Evolutionary conservation across 1,140 invertebrate genomes (phyloP), one percentile per base, ranked within the genome.

Genomic region (Drosophila kohkoa): DNA sequence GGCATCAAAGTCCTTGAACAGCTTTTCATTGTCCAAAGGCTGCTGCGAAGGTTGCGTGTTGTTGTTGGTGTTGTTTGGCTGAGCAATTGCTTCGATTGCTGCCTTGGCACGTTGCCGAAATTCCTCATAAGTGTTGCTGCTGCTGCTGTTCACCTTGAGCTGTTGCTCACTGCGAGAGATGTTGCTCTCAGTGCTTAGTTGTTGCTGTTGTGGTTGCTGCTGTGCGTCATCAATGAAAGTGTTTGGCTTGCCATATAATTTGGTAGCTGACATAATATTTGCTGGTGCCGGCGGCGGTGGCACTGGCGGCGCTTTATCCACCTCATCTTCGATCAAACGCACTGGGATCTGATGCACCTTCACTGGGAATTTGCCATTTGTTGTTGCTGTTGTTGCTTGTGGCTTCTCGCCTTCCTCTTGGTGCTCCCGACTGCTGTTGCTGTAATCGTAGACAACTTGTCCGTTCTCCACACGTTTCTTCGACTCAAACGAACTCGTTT

Each of bases 81-180:
- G 45, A 65, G 60, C 73, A 57, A 77, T 70, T 46, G 80, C 79
- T 58, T 74, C 86, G 28, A 89, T 79, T 7, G 89, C 80, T 62
- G 78, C 91, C 58, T 92, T 92, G 91, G 91, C 91, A 90, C 83
- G 89, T 78, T 92, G 91, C 91, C 91, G 70, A 92, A 89, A 92
- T 92, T 92, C 91, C 70, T 92, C 91, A 77, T 92, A 92, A 74
- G 87, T 79, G 73, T 58, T 69, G 74, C 57, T 65, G 35, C 46
- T 59, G 20, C 20, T 25, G 20, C 20, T 25, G 65, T 63, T 78
- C 58, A 75, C 65, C 60, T 74, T 64, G 73, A 35, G 32, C 15
- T 54, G 43, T 43, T 49, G 49, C 20, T 25, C 20, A 3, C 20
- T 25, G 20, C 3, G 20, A 25, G 20, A 25, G 65, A 46, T 62